Evolutionary conservation across 2,888 invertebrate genomes (phyloP).

Genomic region (Eubasilissa splendida): DNA sequence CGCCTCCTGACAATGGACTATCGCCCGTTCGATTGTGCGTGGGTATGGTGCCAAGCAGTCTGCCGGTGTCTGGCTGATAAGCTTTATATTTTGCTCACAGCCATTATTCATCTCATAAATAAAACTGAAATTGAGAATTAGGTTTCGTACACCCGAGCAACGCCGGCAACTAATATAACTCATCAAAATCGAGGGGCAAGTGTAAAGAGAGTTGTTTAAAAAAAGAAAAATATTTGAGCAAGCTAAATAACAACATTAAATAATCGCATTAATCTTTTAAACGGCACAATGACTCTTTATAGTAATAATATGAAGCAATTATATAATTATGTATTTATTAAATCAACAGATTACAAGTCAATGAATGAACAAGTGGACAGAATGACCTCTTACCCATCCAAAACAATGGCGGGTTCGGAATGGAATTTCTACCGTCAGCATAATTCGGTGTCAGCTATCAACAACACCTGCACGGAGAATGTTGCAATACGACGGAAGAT

Average conservation of each 20-base stretch:
- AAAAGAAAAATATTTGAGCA: too few relatives aligned
- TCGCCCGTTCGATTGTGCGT: constrained; percentile 26
- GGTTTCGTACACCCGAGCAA: too few relatives aligned
- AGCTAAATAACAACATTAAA: too few relatives aligned
- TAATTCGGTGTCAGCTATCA: not conserved
- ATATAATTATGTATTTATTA: too few relatives aligned
- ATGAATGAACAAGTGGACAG: too few relatives aligned
- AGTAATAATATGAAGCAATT: too few relatives aligned
- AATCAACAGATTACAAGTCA: too few relatives aligned
- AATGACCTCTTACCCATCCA: not conserved
- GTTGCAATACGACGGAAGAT: not conserved
- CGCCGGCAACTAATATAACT: too few relatives aligned
- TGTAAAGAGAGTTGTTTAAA: too few relatives aligned
- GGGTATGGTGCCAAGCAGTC: constrained; percentile 49
- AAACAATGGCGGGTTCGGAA: not conserved
- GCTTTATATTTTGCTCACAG: constrained; percentile 13
- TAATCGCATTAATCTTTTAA: too few relatives aligned
- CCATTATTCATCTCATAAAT: not conserved
- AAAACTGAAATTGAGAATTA: not conserved
- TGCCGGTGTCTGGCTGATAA: constrained; percentile 42
- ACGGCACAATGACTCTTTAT: too few relatives aligned
- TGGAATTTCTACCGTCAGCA: constrained; percentile 25
- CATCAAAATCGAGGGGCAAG: too few relatives aligned
- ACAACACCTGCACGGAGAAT: constrained; percentile 23
- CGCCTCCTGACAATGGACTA: not conserved